phyloP scores from a whole-genome alignment of 2,888 invertebrate species.

The Amblyjoppa fuscipennis region DNA sequence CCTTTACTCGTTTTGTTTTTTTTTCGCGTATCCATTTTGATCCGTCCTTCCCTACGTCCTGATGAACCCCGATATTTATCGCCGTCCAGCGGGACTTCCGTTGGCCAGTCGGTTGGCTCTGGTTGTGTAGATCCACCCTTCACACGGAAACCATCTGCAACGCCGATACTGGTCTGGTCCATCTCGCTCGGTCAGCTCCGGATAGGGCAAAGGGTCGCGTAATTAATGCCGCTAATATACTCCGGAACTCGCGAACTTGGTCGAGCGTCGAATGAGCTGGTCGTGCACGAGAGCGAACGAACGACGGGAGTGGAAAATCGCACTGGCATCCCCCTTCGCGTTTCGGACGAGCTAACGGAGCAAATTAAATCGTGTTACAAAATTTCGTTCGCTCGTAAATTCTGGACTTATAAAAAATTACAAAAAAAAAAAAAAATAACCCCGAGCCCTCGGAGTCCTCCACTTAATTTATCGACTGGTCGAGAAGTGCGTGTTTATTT shows the following conservation, averaged over 20 bases:
- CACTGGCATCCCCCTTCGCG: not conserved
- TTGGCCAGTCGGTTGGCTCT: constrained; percentile 4
- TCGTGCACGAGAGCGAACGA: constrained; percentile 22
- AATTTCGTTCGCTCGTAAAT: constrained; percentile 60
- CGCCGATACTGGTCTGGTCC: constrained; percentile 44
- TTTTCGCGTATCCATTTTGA: not conserved
- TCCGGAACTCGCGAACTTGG: constrained; percentile 68
- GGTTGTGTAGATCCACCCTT: constrained; percentile 6
- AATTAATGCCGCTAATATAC: constrained; percentile 81
- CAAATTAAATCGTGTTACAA: constrained; percentile 47
- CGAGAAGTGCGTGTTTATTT: constrained; percentile 24
- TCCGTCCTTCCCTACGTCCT: not conserved
- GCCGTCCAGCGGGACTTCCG: constrained; percentile 19
- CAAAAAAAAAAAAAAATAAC: constrained; percentile 43
- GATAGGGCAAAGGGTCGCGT: constrained; percentile 73
- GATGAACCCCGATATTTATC: not conserved
- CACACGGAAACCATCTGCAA: constrained; percentile 21
- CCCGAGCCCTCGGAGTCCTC: constrained; percentile 22
- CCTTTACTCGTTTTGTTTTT: not conserved
- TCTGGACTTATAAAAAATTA: constrained; percentile 27
- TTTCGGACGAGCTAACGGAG: constrained; percentile 26
- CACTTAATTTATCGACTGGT: constrained; percentile 49
- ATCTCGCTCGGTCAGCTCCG: constrained; percentile 53
- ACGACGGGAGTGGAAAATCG: constrained; percentile 24
- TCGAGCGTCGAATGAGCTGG: constrained; percentile 36